Percentiles rank a stretch among this genome's conserved stretches.
Conservation (phyloP, 2,888 invertebrate species). For the Lymantria monacha region DNA sequence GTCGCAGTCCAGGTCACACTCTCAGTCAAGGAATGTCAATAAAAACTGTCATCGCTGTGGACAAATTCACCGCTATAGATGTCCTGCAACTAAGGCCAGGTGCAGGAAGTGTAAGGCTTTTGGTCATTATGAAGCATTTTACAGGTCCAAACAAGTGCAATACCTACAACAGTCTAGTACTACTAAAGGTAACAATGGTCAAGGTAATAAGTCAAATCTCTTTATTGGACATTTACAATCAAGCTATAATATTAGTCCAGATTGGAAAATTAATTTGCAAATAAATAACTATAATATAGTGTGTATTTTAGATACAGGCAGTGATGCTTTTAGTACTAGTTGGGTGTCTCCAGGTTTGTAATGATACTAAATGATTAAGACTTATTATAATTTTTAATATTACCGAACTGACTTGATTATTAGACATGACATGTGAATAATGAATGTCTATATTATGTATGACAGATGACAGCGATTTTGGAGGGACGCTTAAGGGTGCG, state of each 20-base stretch:
- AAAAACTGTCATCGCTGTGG: conserved; percentile 10
- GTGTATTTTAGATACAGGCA: conserved; percentile 19
- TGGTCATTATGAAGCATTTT: conserved; percentile 17
- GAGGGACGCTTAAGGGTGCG: too few species aligned
- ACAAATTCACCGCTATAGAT: conserved; percentile 17
- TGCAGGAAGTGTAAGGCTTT: conserved; percentile 19
- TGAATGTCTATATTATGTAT: too few species aligned
- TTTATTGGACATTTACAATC: conserved; percentile 19
- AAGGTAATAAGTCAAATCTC: conserved; percentile 11
- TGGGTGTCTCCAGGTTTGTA: too few species aligned
- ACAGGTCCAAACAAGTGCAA: conserved; percentile 15
- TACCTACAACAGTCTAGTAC: conserved; percentile 10
- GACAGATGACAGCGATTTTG: too few species aligned
- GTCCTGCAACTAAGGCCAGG: conserved; percentile 14
- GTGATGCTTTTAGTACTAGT: too few species aligned
- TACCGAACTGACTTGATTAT: too few species aligned
- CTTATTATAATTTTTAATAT: too few species aligned
- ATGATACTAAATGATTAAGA: too few species aligned
- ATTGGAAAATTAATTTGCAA: conserved; percentile 15
- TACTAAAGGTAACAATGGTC: conserved; percentile 6
- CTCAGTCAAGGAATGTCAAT: conserved; percentile 5
- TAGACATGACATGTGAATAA: too few species aligned
- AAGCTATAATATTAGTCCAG: conserved; percentile 4
- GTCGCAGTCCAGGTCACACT: neutral
- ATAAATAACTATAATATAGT: conserved; percentile 14